A percentile compares a stretch with the other conserved stretches of the same genome.
Conservation (phyloP, 2,888 invertebrate genomes). For the Drosophila falleni region DNA sequence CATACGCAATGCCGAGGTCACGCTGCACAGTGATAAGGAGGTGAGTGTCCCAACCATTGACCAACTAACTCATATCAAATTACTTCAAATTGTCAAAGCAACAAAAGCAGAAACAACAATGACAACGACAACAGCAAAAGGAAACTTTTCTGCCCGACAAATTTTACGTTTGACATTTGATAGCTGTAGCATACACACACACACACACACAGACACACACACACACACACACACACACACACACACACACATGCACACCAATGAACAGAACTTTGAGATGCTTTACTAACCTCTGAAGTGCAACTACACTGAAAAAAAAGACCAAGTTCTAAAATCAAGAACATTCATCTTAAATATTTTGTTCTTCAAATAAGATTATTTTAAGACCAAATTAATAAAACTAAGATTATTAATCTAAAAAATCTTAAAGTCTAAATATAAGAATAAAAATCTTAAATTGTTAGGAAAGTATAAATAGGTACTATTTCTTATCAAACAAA, state of each 20-base stretch:
- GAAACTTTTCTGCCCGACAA: slow-evolving; percentile 35
- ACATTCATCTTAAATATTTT: too few species aligned
- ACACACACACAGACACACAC: slow-evolving; percentile 16
- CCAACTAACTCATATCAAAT: slow-evolving; percentile 27
- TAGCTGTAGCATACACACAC: slow-evolving; percentile 45
- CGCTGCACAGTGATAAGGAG: slow-evolving; percentile 86
- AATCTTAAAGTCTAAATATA: too few species aligned
- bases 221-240: slow-evolving; percentile 12
- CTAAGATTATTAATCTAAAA: too few species aligned
- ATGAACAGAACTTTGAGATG: slow-evolving; percentile 38
- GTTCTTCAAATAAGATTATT: too few species aligned
- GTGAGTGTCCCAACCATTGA: slow-evolving; percentile 60
- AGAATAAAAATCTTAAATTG: too few species aligned
- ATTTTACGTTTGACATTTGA: slow-evolving; percentile 72
- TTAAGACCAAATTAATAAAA: too few species aligned
- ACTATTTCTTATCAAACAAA: too few species aligned
- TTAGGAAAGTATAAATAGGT: too few species aligned
- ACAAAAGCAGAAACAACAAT: slow-evolving; percentile 7
- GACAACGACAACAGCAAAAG: slow-evolving; percentile 11
- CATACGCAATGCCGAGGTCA: slow-evolving; percentile 88
- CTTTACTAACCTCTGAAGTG: slow-evolving; percentile 60
- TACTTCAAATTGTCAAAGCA: slow-evolving; percentile 30
- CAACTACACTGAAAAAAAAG: too few species aligned
- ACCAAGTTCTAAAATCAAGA: too few species aligned
- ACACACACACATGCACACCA: slow-evolving; percentile 13